Conservation (phyloP, 2,113 vertebrate species). For the Peromyscus maniculatus region DNA sequence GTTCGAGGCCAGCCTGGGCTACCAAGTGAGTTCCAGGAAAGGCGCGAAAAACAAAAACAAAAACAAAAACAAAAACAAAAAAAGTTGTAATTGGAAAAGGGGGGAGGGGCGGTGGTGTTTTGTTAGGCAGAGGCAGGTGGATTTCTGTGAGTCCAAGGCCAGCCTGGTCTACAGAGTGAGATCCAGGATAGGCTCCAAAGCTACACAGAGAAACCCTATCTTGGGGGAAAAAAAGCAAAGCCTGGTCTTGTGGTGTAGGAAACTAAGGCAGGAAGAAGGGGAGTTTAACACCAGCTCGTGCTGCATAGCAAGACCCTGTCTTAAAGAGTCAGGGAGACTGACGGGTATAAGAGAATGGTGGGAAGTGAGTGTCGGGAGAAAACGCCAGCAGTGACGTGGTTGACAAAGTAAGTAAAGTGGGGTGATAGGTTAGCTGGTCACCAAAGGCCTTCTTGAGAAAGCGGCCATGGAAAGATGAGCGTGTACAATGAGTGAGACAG, state of each 20-base stretch:
- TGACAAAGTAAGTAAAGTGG: background rate
- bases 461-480: background rate
- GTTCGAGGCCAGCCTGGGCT: too few species aligned
- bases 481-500: background rate
- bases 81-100: too few species aligned
- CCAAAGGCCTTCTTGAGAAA: background rate
- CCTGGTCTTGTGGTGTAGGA: background rate
- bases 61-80: too few species aligned
- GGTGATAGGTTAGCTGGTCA: background rate
- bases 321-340: background rate
- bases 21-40: too few species aligned
- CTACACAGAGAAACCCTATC: too few species aligned
- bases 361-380: background rate
- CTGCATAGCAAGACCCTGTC: background rate
- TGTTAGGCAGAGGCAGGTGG: too few species aligned
- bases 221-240: background rate
- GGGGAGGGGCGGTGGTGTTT: too few species aligned
- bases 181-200: too few species aligned
- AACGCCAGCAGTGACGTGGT: background rate
- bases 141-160: too few species aligned
- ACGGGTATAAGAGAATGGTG: background rate
- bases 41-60: too few species aligned
- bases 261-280: background rate
- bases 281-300: background rate
- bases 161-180: too few species aligned